Percentiles rank a stretch among this genome's conserved stretches.
phyloP scores from a whole-genome alignment of 1,140 invertebrate genomes.

The Heliconius hermathena region DNA sequence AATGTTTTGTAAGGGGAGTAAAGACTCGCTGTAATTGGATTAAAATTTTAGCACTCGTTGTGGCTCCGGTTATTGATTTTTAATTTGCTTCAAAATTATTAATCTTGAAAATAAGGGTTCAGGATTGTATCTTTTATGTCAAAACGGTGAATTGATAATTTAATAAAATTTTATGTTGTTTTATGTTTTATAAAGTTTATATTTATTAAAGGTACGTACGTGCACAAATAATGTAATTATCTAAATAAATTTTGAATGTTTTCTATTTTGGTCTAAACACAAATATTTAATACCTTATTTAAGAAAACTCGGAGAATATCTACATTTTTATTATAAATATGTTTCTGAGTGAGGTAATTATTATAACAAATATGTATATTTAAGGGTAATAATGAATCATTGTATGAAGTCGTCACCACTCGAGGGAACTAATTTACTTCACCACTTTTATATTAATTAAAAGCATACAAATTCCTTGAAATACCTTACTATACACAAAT shows the following conservation, averaged over 20 bases:
- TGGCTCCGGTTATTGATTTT: constrained; percentile 52
- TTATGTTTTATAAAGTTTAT: not conserved
- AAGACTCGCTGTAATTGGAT: constrained; percentile 61
- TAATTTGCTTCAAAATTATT: constrained; percentile 41
- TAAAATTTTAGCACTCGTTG: constrained; percentile 69
- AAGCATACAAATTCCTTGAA: not conserved
- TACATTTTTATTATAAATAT: too few species aligned
- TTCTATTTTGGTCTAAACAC: too few species aligned
- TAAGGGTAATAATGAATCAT: too few species aligned
- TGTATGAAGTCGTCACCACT: too few species aligned
- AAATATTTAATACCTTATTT: too few species aligned
- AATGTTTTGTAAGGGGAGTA: constrained; percentile 60
- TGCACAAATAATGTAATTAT: too few species aligned
- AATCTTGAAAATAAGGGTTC: constrained; percentile 7
- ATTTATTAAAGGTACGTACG: too few species aligned
- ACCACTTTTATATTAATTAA: not conserved
- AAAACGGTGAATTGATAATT: not conserved
- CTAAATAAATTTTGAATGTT: too few species aligned
- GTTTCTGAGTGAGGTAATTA: too few species aligned
- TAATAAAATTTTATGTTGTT: not conserved
- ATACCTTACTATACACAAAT: not conserved
- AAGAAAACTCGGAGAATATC: too few species aligned
- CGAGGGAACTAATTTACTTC: too few species aligned
- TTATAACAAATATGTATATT: too few species aligned
- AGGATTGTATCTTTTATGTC: not conserved